Percentiles rank a stretch among this genome's conserved stretches.
Conservation (phyloP, 2,888 invertebrate species). For the Argyresthia albistria region DNA sequence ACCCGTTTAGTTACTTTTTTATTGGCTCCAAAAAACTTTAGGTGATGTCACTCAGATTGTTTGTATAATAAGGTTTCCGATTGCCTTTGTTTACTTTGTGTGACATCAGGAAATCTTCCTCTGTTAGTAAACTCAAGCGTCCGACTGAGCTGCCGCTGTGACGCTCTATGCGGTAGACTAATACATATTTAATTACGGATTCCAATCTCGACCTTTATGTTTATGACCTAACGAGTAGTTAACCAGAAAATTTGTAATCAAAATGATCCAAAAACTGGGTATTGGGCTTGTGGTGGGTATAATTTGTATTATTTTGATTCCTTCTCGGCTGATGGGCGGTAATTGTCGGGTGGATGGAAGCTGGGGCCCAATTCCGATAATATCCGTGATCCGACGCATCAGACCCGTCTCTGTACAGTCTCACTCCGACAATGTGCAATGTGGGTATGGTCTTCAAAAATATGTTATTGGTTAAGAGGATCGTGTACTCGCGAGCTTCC, state of each 20-base stretch:
- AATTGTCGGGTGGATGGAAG: slow-evolving; percentile 41
- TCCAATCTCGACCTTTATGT: slow-evolving; percentile 12
- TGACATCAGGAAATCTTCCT: no score
- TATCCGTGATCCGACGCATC: no score
- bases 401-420: no score
- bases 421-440: background rate
- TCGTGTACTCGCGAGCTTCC: no score
- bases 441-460: background rate
- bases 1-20: no score
- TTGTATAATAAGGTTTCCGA: no score
- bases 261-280: slow-evolving; percentile 19
- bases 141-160: no score
- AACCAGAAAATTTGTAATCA: slow-evolving; percentile 19
- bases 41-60: no score
- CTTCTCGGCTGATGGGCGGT: slow-evolving; percentile 36
- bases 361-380: slow-evolving; percentile 12
- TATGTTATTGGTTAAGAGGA: no score
- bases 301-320: slow-evolving; percentile 61
- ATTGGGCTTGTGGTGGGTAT: slow-evolving; percentile 16
- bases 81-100: no score
- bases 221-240: slow-evolving; percentile 1
- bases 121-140: no score
- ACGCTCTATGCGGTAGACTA: slow-evolving; percentile 20
- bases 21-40: no score
- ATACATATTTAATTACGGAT: slow-evolving; percentile 61